Base-by-base conservation (phyloP, 2,888 invertebrate genomes). In the Coecobrya sp. region DNA sequence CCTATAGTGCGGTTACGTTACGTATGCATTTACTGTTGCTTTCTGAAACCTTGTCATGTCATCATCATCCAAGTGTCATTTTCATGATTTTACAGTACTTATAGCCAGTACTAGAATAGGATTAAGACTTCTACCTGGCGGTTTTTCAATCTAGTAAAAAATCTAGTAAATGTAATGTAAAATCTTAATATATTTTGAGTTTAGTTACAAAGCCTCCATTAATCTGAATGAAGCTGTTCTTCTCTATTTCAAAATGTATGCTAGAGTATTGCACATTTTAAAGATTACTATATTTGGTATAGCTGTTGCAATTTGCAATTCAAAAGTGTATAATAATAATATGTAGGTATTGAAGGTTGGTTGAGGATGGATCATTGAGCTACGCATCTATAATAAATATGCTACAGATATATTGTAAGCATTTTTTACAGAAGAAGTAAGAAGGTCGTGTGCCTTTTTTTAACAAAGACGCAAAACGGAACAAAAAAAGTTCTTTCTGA, bases 391-490 rank as follows among this genome's bases (percentile, higher is more conserved):
- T n/a, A 0, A 1, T n/a, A 55, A 55, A 13, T 4, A n/a, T 55
- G 4, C 0, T n/a, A 19, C 4, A 55, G 52, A n/a, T n/a, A 19
- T 55, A 11, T 2, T 5, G 59, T 19, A n/a, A 2, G n/a, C 27
- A 25, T 30, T 62, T 62, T 62, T 68, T 16, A 30, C 22, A 59
- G 42, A 42, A 36, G 19, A 49, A 49, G 49, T 36, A 73, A 42
- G 86, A 86, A 86, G 86, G 86, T 76, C 73, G 25, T 59, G 73
- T 55, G 73, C 73, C 55, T 73, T 55, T 86, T 86, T 42, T 5
- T 27, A 85, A 49, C 70, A 16, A 25, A 45, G 65, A 45, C 13
- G 10, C 10, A 76, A 76, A 49, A 76, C 19, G 25, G 76, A 76
- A 76, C 45, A 76, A 76, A 76, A 49, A 76, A 13, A 45, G 45